These are phyloP conservation scores for Pegoplata infirma DNA, from an alignment of 2,888 invertebrate species.

Conservation along the genomic window DNA sequence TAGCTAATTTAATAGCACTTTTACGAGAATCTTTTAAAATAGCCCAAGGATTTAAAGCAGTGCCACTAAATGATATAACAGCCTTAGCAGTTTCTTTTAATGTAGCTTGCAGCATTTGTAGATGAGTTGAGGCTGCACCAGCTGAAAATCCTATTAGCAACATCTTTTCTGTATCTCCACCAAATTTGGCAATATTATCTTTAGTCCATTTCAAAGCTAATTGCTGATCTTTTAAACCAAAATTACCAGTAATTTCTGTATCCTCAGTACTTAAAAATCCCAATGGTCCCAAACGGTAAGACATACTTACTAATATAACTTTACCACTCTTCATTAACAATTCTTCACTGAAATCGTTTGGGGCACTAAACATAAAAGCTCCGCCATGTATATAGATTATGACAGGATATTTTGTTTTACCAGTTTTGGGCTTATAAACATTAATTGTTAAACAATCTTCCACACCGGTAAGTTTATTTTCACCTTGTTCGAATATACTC, in stretches of 20 bases:
- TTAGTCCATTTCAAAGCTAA: conserved; percentile 85
- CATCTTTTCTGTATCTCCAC: conserved; percentile 84
- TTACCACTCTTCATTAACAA: conserved; percentile 81
- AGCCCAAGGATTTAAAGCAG: conserved; percentile 61
- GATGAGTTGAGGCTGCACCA: conserved; percentile 86
- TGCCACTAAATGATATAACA: conserved; percentile 63
- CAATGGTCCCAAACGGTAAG: conserved; percentile 84
- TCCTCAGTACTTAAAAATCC: conserved; percentile 87
- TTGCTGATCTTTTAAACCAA: conserved; percentile 86
- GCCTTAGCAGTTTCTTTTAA: conserved; percentile 75
- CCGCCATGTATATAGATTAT: conserved; percentile 84
- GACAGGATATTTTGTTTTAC: conserved; percentile 80
- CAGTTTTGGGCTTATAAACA: conserved; percentile 79
- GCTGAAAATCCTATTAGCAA: conserved; percentile 85
- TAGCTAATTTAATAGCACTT: conserved; percentile 48
- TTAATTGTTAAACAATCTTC: conserved; percentile 84
- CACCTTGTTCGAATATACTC: conserved; percentile 25
- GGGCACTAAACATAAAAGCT: conserved; percentile 83
- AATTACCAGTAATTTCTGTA: conserved; percentile 83
- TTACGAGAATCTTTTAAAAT: conserved; percentile 38
- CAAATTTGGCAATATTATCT: conserved; percentile 83
- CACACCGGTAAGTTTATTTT: conserved; percentile 30
- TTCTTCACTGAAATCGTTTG: conserved; percentile 80
- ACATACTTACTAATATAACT: conserved; percentile 83
- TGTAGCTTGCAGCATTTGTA: conserved; percentile 81